Evolutionary conservation across 2,888 invertebrate genomes (phyloP).

Genomic region (Agrotis exclamationis): DNA sequence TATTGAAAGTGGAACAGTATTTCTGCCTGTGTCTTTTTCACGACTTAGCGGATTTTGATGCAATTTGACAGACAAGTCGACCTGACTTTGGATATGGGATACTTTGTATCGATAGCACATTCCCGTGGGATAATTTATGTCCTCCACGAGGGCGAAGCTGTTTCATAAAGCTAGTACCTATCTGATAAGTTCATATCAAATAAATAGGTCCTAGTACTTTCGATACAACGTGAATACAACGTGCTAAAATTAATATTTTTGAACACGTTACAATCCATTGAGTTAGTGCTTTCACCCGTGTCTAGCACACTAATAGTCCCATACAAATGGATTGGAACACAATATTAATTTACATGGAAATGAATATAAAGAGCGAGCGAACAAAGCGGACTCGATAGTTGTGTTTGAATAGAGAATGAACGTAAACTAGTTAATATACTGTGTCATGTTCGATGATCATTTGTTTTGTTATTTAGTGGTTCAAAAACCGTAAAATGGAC

Average conservation of each 20-base stretch:
- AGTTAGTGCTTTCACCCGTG: constrained; percentile 28
- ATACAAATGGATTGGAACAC: constrained; percentile 39
- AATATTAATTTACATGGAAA: constrained; percentile 46
- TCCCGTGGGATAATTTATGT: not conserved
- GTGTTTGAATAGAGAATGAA: constrained; percentile 34
- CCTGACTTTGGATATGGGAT: not conserved
- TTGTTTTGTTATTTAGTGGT: constrained; percentile 2
- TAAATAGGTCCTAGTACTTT: not conserved
- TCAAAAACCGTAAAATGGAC: not conserved
- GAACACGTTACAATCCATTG: constrained; percentile 15
- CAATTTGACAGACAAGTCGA: not conserved
- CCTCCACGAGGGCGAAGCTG: not conserved
- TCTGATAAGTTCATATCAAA: not conserved
- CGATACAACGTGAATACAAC: constrained; percentile 9
- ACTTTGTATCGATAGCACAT: not conserved
- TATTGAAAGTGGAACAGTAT: not conserved
- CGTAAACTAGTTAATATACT: constrained; percentile 26
- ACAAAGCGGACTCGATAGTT: constrained; percentile 39
- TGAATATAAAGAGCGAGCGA: constrained; percentile 33
- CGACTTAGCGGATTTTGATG: not conserved
- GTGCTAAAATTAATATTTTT: constrained; percentile 28
- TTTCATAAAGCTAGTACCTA: not conserved
- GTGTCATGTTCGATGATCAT: constrained; percentile 12
- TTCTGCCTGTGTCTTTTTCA: not conserved
- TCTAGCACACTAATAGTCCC: constrained; percentile 8